Base-by-base conservation (phyloP, 23 tunicate species). In the Trididemnum clinides region DNA sequence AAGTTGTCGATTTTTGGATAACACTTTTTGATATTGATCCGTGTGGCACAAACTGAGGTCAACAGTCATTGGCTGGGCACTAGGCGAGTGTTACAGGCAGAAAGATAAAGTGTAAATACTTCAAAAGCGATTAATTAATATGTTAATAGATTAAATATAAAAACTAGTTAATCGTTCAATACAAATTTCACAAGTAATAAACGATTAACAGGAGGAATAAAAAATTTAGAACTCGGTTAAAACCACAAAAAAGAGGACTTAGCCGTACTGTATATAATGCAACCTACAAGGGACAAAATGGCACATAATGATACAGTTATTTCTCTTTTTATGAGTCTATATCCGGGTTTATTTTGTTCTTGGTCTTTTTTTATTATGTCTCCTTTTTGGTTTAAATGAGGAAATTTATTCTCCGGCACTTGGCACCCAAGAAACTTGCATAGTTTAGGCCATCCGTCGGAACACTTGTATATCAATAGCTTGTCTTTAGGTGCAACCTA, bases 401-500 rank as follows among this genome's bases (percentile, higher is more conserved):
- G 92, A 37, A 88, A 88, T 2, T 10, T 32, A 25, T 80, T 62
- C 35, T 87, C 91, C 20, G 91, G 91, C 5, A 87, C 37, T 76
- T 87, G 85, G 74, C 91, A 87, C 38, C 86, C 91, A 4, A 88
- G 87, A 50, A 88, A 88, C 33, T 63, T 37, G 38, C 92, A 88
- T 3, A 88, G 80, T 18, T 80, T 39, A 0, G 64, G 79, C 92
- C 92, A 88, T 25, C 92, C 92, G 34, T 88, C 83, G 7, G 83
- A 72, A 39, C 92, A 88, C 33, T 82, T 82, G 78, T 88, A 88
- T 19, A 82, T 78, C 44, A 88, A 71, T 33, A 88, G 69, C 23
- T 88, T 74, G 66, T 88, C 78, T 31, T 82, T 82, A 21, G 92
- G 92, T 28, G 85, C 92, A 25, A 82, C 87, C 92, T 88, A 72